Evolutionary conservation across 2,797 vertebrate genomes (phyloP).

Genomic region (Myotis pilosus): DNA sequence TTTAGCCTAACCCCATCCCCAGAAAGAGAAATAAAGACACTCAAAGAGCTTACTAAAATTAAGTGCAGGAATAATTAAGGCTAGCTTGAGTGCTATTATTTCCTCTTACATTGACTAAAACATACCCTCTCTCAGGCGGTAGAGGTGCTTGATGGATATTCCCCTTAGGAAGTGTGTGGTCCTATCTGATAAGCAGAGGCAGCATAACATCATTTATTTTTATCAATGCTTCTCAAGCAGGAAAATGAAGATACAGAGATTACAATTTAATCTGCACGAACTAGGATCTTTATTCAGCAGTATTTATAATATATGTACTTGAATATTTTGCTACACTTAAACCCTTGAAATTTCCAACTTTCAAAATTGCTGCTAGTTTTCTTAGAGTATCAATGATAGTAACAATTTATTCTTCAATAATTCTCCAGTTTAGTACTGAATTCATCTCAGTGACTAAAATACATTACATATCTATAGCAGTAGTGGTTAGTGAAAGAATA

Average conservation of each 20-base stretch:
- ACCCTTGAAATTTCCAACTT: slow-evolving; percentile 27
- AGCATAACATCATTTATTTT: slow-evolving; percentile 71
- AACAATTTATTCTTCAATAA: slow-evolving; percentile 23
- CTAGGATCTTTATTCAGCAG: slow-evolving; percentile 36
- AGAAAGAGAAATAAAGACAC: slow-evolving; percentile 20
- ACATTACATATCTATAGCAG: not conserved
- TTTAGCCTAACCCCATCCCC: no score
- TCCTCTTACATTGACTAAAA: slow-evolving; percentile 46
- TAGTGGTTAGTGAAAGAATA: not conserved
- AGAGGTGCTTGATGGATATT: slow-evolving; percentile 46
- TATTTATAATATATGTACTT: slow-evolving; percentile 33
- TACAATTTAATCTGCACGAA: slow-evolving; percentile 64
- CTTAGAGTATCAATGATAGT: not conserved
- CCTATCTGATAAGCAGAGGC: slow-evolving; percentile 71
- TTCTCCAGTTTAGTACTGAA: not conserved
- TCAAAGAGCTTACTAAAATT: slow-evolving; percentile 61
- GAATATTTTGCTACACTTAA: slow-evolving; percentile 50
- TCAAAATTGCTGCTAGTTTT: slow-evolving; percentile 48
- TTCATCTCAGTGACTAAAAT: slow-evolving; percentile 38
- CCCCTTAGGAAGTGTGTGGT: slow-evolving; percentile 62
- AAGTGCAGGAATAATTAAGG: slow-evolving; percentile 63
- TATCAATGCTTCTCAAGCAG: slow-evolving; percentile 71
- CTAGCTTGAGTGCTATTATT: slow-evolving; percentile 49
- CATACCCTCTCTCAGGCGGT: not conserved
- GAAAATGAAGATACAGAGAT: slow-evolving; percentile 57